These are phyloP conservation scores for Turritopsis dohrnii DNA, from an alignment of 30 jellyfish, hydroid and myxozoan species.

Conservation along the genomic window DNA sequence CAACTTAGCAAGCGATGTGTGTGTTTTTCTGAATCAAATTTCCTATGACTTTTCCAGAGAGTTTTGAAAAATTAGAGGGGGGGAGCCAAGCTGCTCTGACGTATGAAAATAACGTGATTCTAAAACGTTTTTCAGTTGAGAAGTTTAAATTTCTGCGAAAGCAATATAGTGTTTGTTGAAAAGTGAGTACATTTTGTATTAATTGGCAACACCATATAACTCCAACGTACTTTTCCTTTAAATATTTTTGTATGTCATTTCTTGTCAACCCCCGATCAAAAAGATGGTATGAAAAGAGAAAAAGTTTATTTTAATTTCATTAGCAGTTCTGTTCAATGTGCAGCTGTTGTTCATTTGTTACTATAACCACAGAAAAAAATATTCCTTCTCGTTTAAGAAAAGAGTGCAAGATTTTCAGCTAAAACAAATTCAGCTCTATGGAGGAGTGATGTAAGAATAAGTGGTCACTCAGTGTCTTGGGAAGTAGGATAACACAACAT, in stretches of 20 bases:
- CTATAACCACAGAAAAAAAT: background rate
- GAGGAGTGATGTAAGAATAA: no score
- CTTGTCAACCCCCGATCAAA: background rate
- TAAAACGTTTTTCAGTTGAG: background rate
- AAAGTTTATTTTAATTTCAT: background rate
- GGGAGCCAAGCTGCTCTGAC: background rate
- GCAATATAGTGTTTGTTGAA: no score
- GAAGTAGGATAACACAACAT: no score
- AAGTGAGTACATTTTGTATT: no score
- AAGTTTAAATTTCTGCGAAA: background rate
- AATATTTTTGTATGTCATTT: no score
- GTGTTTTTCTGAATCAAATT: background rate
- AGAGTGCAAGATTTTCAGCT: background rate
- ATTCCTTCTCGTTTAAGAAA: background rate
- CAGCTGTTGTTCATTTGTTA: background rate
- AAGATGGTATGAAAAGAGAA: background rate
- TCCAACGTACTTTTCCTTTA: background rate
- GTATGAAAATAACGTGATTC: no score
- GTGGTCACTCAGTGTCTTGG: no score
- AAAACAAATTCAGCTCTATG: no score
- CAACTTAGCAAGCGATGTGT: background rate
- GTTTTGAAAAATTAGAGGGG: background rate
- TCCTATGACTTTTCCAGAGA: background rate
- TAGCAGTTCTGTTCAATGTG: background rate
- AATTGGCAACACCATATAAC: no score